Evolutionary conservation across 2,888 invertebrate species (phyloP).

Genomic region (Coenonympha glycerion): DNA sequence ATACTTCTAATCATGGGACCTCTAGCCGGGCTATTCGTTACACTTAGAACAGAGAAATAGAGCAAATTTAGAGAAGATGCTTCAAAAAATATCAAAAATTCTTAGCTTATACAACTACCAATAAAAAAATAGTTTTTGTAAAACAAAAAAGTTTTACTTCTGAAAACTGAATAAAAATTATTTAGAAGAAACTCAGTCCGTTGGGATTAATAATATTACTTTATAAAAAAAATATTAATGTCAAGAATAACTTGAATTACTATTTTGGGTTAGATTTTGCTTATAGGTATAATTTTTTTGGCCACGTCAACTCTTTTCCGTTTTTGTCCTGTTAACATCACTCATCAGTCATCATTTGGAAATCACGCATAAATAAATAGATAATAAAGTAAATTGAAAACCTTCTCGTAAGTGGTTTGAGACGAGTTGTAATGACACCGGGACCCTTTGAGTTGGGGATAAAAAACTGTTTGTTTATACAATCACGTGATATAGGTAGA

Average conservation of each 20-base stretch:
- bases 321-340: slow-evolving; percentile 36
- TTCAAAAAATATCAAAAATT: background rate
- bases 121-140: too few species aligned
- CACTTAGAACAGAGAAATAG: background rate
- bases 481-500: slow-evolving; percentile 8
- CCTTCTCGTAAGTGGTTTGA: slow-evolving; percentile 53
- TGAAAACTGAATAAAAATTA: too few species aligned
- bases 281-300: background rate
- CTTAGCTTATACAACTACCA: too few species aligned
- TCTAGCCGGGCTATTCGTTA: slow-evolving; percentile 5
- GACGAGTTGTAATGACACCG: slow-evolving; percentile 63
- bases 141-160: too few species aligned
- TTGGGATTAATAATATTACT: too few species aligned
- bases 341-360: slow-evolving; percentile 59
- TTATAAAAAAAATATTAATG: too few species aligned
- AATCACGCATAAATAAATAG: slow-evolving; percentile 73
- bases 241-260: too few species aligned
- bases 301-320: slow-evolving; percentile 40
- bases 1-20: slow-evolving; percentile 60
- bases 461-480: slow-evolving; percentile 33
- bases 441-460: slow-evolving; percentile 51
- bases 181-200: too few species aligned
- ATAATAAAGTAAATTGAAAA: slow-evolving; percentile 74
- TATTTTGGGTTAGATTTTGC: background rate
- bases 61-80: background rate